Evolutionary conservation across 2,797 vertebrate genomes (phyloP).

Genomic region (Sebastes aleutianus): DNA sequence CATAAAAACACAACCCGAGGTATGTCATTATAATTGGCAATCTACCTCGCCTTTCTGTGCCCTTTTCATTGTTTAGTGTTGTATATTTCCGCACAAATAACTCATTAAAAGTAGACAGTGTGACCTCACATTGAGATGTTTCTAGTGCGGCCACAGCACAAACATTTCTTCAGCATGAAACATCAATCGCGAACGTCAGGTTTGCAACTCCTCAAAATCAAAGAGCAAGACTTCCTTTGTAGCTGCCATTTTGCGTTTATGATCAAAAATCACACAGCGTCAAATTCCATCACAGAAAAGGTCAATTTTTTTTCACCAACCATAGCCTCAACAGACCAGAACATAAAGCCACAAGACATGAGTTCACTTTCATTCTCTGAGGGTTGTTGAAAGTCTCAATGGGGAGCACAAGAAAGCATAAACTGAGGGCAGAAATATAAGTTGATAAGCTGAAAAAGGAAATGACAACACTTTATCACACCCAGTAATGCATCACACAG

Average conservation of each 20-base stretch:
- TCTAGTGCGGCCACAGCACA: neutral
- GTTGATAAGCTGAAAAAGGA: neutral
- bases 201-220: conserved; percentile 17
- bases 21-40: conserved; percentile 14
- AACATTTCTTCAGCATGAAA: conserved; percentile 6
- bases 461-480: neutral
- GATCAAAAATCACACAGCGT: conserved; percentile 34
- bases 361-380: conserved; percentile 19
- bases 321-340: conserved; percentile 26
- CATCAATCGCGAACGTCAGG: neutral
- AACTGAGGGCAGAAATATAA: neutral
- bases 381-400: neutral
- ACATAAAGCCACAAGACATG: conserved; percentile 2
- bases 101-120: conserved; percentile 20
- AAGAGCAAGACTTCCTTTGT: conserved; percentile 16
- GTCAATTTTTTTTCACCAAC: conserved; percentile 25
- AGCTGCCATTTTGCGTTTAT: conserved; percentile 41
- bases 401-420: neutral
- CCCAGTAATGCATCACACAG: neutral
- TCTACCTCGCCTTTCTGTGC: neutral
- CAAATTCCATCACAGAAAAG: conserved; percentile 42
- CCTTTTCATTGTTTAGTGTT: conserved; percentile 19
- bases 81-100: conserved; percentile 16
- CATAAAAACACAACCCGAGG: neutral
- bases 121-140: neutral